phyloP scores from a whole-genome alignment of 2,113 vertebrate species.

The Zosterops pallidus region DNA sequence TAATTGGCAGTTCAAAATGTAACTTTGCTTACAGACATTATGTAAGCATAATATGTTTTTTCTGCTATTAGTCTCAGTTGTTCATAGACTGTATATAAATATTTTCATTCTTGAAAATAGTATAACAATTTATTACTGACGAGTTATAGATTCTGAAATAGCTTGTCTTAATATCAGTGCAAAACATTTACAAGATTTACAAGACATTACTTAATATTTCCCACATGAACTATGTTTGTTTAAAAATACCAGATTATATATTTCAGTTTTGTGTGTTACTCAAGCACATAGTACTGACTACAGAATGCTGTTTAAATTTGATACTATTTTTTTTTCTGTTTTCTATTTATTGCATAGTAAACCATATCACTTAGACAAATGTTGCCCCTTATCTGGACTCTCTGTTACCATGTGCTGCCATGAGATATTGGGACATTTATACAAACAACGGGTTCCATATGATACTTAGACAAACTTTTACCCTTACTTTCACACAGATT shows the following conservation, averaged over 20 bases:
- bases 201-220: not conserved
- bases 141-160: not conserved
- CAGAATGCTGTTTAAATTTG: not conserved
- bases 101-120: not conserved
- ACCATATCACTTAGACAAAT: not conserved
- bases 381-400: not conserved
- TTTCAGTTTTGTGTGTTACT: not conserved
- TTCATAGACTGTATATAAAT: not conserved
- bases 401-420: not conserved
- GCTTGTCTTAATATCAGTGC: not conserved
- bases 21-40: not conserved
- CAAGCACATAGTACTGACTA: not conserved
- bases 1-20: not conserved
- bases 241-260: not conserved
- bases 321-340: not conserved
- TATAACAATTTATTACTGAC: not conserved
- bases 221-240: not conserved
- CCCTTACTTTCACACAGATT: not conserved
- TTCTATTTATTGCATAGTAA: not conserved
- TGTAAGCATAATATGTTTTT: not conserved
- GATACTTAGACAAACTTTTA: not conserved
- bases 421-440: not conserved
- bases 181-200: not conserved
- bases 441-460: accelerated
- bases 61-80: not conserved